Evolutionary conservation across 1,140 invertebrate species (phyloP).

Genomic region (Latrodectus geometricus): DNA sequence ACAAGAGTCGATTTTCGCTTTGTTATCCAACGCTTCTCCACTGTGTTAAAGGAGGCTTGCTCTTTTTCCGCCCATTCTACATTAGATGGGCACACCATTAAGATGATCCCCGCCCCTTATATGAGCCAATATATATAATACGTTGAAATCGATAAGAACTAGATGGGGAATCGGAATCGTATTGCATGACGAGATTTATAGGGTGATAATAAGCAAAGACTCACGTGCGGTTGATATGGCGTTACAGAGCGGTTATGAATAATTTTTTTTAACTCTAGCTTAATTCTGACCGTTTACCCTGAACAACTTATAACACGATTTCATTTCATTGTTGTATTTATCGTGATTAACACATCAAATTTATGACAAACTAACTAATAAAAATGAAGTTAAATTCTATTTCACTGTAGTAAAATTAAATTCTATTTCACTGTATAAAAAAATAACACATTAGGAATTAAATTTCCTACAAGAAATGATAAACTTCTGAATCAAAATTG

Average conservation of each 20-base stretch:
- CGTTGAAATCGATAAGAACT: constrained; percentile 28
- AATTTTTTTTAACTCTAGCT: neutral
- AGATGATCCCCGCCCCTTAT: neutral
- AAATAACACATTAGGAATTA: too few relatives aligned
- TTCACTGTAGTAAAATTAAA: too few relatives aligned
- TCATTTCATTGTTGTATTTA: too few relatives aligned
- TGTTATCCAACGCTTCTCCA: neutral
- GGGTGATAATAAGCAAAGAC: constrained; percentile 33
- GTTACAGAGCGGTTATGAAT: neutral
- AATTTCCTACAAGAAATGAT: too few relatives aligned
- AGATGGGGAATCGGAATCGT: constrained; percentile 41
- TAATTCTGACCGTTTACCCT: too few relatives aligned
- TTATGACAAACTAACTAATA: too few relatives aligned
- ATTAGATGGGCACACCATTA: constrained; percentile 35
- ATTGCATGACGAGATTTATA: constrained; percentile 46
- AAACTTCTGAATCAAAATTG: too few relatives aligned
- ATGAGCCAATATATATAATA: constrained; percentile 7
- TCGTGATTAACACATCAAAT: too few relatives aligned
- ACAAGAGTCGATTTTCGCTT: neutral
- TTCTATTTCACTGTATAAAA: too few relatives aligned
- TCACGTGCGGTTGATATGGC: neutral
- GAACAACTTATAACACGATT: too few relatives aligned
- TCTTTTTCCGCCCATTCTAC: constrained; percentile 8
- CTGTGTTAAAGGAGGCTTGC: neutral
- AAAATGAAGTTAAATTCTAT: too few relatives aligned